Evolutionary conservation across 2,113 vertebrate species (phyloP), one percentile per base, ranked within the genome.

Genomic region (Melanerpes formicivorus): DNA sequence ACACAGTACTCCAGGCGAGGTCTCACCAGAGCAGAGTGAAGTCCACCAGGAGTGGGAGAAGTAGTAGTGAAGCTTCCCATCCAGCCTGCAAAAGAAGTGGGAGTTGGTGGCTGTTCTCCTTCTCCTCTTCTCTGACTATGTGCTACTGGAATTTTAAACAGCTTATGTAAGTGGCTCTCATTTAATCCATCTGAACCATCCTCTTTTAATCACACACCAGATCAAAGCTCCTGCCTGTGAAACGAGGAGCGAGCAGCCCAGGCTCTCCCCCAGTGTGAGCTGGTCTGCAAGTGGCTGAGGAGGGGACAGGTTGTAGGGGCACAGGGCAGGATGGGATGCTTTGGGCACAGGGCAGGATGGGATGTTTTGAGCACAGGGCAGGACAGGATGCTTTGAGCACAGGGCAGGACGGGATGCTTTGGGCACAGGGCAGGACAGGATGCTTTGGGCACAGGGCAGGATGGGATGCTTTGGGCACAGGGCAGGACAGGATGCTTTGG

Each of bases 141-240:
- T 69, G 82, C 69, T 75, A 8, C 79, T 70, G 90, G 95, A 95
- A 96, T 96, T 95, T 95, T 89, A 94, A 96, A 84, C 76, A 91
- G 93, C 92, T 96, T 96, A 95, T 96, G 73, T 95, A 96, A 96
- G 94, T 71, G 88, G 75, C 74, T 95, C 81, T 91, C 81, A 11
- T 89, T 95, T 94, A 96, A 96, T 95, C 90, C 93, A 86, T 94
- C 26, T 78, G 92, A 96, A 90, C 92, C 84, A 71, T 80, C 87
- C 79, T 94, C 84, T 88, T 66, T 80, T 89, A 93, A 84, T 80
- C 22, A 72, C 85, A 56, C 19, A 21, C 1, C 26, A 95, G 96
- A 96, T 95, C 95, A 96, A 95, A 96, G 93, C 84, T 54, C 75
- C 86, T 85, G 93, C 80, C 83, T 75, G 76, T 58, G 84, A 82